Conservation (phyloP, 2,888 invertebrate genomes). For the Tubulanus polymorphus region DNA sequence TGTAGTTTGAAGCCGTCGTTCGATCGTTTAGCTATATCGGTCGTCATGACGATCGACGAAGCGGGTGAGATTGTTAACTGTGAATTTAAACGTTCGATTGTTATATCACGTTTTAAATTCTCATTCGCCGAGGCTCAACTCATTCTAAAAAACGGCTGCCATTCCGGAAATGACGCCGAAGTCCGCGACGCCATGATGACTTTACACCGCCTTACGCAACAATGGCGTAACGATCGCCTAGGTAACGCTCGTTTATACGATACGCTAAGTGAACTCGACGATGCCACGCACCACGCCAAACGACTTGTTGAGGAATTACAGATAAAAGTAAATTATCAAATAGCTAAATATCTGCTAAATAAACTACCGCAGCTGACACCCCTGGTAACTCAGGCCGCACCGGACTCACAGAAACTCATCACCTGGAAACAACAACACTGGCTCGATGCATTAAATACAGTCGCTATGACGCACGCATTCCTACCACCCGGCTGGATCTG, state of each 20-base stretch:
- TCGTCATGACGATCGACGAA: slow-evolving; percentile 30
- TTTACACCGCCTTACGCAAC: slow-evolving; percentile 31
- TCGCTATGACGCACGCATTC: slow-evolving; percentile 35
- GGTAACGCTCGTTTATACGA: slow-evolving; percentile 35
- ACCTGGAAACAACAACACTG: slow-evolving; percentile 33
- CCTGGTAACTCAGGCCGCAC: slow-evolving; percentile 29
- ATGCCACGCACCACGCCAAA: slow-evolving; percentile 26
- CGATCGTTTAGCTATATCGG: slow-evolving; percentile 33
- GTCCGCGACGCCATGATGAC: slow-evolving; percentile 30
- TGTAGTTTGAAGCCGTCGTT: slow-evolving; percentile 30
- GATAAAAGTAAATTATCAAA: slow-evolving; percentile 34
- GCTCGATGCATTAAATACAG: slow-evolving; percentile 33
- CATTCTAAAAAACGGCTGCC: slow-evolving; percentile 28
- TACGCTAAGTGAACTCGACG: slow-evolving; percentile 22
- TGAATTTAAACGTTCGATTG: slow-evolving; percentile 26
- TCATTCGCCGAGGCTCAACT: slow-evolving; percentile 31
- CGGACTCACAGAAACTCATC: slow-evolving; percentile 24
- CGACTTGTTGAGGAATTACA: slow-evolving; percentile 41
- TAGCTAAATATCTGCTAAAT: slow-evolving; percentile 29
- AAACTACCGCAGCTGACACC: slow-evolving; percentile 31
- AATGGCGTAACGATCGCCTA: slow-evolving; percentile 32
- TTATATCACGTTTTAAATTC: slow-evolving; percentile 33
- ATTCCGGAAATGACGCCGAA: too few species aligned
- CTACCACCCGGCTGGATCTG: slow-evolving; percentile 25
- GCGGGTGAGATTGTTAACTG: slow-evolving; percentile 28